Evolutionary conservation across 2,797 vertebrate genomes (phyloP), one percentile per base, ranked within the genome.

Genomic region (Nannoperca australis): DNA sequence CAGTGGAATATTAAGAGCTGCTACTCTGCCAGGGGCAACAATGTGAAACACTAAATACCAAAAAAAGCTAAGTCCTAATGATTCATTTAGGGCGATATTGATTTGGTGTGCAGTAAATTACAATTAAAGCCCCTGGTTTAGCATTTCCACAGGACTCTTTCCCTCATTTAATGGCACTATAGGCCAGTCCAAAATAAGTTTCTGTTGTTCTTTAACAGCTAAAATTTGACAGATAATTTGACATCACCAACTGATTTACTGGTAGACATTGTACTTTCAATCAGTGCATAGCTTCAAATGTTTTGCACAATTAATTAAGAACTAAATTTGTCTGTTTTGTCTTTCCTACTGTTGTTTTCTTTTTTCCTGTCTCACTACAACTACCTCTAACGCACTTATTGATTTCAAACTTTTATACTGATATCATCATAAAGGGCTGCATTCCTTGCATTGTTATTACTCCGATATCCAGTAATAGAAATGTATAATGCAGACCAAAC

Each of bases 21-120:
- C 81, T 89, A 83, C 67, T 49, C 42, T 79, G 88, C 93, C 88
- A 7, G 79, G 17, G 83, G 93, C 88, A 54, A 84, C 68, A 54
- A 63, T 73, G 84, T 84, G 84, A 89, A 88, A 80, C 72, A 71
- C 82, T 91, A 91, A 94, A 93, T 90, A 90, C 84, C 64, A 67
- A 79, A 83, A 83, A 79, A 77, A 73, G 47, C 60, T 40, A 62
- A 74, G 63, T 72, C 61, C 45, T 75, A 83, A 90, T 88, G 87
- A 91, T 91, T 85, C n/a, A 87, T 90, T 87, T 76, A 58, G 50
- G 81, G 81, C 3, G 6, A 22, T 82, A 90, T 86, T 56, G 88
- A 91, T 89, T 81, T 70, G 58, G 20, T 83, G 59, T 79, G 76
- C 36, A 40, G 42, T 88, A 69, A 68, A 76, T 78, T 81, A 79